phyloP scores from a whole-genome alignment of 2,888 invertebrate species.

The Dione vanillae region DNA sequence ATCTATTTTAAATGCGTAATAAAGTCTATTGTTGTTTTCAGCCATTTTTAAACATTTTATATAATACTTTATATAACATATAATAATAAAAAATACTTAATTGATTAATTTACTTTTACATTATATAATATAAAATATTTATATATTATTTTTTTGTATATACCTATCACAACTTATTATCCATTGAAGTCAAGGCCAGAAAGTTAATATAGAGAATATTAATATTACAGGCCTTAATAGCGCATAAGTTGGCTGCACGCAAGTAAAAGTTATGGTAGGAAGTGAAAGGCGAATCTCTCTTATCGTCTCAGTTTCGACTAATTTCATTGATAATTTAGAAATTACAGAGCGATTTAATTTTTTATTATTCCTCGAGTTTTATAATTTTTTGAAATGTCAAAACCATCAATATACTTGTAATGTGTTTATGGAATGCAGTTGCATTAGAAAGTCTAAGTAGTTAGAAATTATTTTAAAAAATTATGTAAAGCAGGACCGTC shows the following conservation, averaged over 20 bases:
- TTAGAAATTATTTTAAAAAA: background rate
- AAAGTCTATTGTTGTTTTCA: no score
- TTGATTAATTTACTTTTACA: no score
- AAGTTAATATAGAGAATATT: background rate
- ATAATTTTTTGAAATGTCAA: background rate
- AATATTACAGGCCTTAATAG: conserved; percentile 15
- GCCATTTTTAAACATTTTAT: no score
- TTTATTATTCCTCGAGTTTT: background rate
- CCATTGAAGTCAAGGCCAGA: conserved; percentile 4
- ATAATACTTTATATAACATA: no score
- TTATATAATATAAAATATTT: no score
- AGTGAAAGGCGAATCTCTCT: conserved; percentile 47
- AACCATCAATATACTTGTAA: background rate
- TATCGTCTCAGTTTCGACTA: conserved; percentile 23
- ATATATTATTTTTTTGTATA: no score
- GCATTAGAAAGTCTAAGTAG: background rate
- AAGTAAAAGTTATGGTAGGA: conserved; percentile 44
- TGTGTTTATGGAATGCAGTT: conserved; percentile 6
- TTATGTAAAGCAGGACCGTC: no score
- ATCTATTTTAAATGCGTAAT: no score
- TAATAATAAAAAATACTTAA: no score
- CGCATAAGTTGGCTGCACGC: conserved; percentile 33
- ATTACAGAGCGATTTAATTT: background rate
- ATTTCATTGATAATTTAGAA: conserved; percentile 6
- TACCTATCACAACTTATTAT: background rate